A percentile compares a stretch with the other conserved stretches of the same genome.
These are phyloP conservation scores for Phytoseiulus persimilis DNA, from an alignment of 2,888 invertebrate species.

Conservation along the genomic window DNA sequence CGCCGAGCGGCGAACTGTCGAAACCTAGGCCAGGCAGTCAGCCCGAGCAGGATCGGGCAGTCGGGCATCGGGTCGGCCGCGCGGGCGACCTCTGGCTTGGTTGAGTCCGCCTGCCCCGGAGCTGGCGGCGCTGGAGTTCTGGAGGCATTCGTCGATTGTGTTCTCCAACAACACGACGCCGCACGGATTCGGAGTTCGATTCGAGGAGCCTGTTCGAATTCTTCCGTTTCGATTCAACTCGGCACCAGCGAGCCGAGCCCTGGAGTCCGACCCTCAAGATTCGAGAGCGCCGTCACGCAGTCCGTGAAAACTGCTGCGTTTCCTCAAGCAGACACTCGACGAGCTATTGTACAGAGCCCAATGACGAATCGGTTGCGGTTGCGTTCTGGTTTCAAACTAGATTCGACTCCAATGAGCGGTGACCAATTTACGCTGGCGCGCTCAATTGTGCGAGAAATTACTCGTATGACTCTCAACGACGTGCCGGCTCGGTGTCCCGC, in stretches of 20 bases:
- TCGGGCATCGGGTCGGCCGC: neutral
- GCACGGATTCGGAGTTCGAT: neutral
- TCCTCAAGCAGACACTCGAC: neutral
- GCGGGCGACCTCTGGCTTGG: neutral
- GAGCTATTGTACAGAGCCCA: neutral
- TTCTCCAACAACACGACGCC: neutral
- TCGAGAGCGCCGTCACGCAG: neutral
- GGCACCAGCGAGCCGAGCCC: neutral
- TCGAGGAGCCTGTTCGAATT: neutral
- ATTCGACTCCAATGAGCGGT: constrained; percentile 5
- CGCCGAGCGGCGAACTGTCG: neutral
- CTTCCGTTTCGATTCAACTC: neutral
- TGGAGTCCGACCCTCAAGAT: neutral
- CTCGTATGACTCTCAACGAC: neutral
- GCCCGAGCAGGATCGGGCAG: neutral
- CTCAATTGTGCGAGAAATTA: neutral
- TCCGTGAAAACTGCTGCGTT: neutral
- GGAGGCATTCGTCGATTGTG: neutral
- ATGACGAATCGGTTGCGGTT: neutral
- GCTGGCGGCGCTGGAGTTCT: neutral
- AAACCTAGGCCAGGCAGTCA: neutral
- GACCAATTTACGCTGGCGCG: neutral
- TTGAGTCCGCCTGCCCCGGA: neutral
- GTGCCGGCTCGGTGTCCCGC: neutral
- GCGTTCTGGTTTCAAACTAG: neutral